Evolutionary conservation across 1,140 invertebrate species (phyloP).

Genomic region (Meloidogyne floridensis): DNA sequence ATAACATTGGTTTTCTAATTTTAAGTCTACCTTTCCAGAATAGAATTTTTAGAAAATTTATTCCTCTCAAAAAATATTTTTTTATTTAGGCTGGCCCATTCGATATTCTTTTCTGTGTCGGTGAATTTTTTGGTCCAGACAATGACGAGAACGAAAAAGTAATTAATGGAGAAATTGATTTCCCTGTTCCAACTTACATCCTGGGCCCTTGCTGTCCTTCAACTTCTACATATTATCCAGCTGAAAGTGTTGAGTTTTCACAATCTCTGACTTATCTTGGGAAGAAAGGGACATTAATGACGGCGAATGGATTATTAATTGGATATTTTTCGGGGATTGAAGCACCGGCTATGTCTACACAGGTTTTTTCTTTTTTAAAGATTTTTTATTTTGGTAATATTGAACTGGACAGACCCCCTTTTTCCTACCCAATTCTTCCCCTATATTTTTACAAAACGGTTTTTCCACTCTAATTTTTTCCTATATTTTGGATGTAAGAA

Average conservation of each 20-base stretch:
- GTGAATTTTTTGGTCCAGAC: slow-evolving; percentile 87
- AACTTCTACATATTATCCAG: slow-evolving; percentile 74
- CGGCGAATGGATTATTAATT: slow-evolving; percentile 82
- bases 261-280: slow-evolving; percentile 86
- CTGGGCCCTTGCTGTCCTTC: slow-evolving; percentile 79
- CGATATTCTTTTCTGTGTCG: slow-evolving; percentile 82
- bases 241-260: slow-evolving; percentile 78
- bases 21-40: no score
- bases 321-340: slow-evolving; percentile 86
- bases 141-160: slow-evolving; percentile 74
- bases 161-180: slow-evolving; percentile 73
- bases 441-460: no score
- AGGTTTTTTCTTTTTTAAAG: slow-evolving; percentile 8
- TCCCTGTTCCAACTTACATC: slow-evolving; percentile 83
- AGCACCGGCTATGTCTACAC: slow-evolving; percentile 49
- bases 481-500: no score
- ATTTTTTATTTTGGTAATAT: no score
- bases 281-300: slow-evolving; percentile 80
- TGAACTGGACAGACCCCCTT: no score
- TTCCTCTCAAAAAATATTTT: neutral
- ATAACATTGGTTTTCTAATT: no score
- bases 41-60: no score
- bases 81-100: slow-evolving; percentile 58
- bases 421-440: no score
- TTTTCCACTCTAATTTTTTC: no score